Evolutionary conservation across 2,113 vertebrate species (phyloP), one percentile per base, ranked within the genome.

Genomic region (Chlorodrepanis virens): DNA sequence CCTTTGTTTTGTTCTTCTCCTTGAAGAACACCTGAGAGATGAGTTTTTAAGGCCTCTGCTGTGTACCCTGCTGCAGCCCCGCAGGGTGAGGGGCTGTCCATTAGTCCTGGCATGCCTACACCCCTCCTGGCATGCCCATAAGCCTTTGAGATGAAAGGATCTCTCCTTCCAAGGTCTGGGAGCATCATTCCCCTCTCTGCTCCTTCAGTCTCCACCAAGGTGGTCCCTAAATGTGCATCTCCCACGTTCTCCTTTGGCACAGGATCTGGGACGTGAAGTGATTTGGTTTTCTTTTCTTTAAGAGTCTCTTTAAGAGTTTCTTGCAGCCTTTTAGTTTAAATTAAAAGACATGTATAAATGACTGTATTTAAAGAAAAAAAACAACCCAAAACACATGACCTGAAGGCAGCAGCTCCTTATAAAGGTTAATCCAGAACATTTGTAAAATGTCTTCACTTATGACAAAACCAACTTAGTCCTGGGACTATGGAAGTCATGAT

Each of bases 401-500:
- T 29, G 75, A 94, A 83, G 69, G 70, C 90, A 94, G 94, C 93
- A 96, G 92, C 82, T 95, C 81, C 93, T 96, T 95, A 84, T 79
- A 81, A 96, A 97, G 90, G 96, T 44, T 35, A 95, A 68, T 25
- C 14, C 2, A 4, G 59, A 67, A 87, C 70, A 87, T 94, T 92
- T 93, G 21, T 25, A 52, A 93, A 96, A 95, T 77, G 63, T 94
- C 78, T 95, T 90, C 60, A 42, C 40, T 76, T 74, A 11, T 71
- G 69, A 57, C 17, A 80, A 69, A 42, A 37, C 12, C 8, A 15
- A 6, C 12, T 18, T n/a, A 87, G 68, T 72, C 69, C 53, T 37
- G 49, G 29, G 52, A 39, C 29, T 42, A 12, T 1, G 7, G 20
- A 76, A 52, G 39, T 14, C 23, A 56, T 0, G 0, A 40, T 40